phyloP scores from a whole-genome alignment of 92 coral and sea anemone species.

The Pocillopora grandis region DNA sequence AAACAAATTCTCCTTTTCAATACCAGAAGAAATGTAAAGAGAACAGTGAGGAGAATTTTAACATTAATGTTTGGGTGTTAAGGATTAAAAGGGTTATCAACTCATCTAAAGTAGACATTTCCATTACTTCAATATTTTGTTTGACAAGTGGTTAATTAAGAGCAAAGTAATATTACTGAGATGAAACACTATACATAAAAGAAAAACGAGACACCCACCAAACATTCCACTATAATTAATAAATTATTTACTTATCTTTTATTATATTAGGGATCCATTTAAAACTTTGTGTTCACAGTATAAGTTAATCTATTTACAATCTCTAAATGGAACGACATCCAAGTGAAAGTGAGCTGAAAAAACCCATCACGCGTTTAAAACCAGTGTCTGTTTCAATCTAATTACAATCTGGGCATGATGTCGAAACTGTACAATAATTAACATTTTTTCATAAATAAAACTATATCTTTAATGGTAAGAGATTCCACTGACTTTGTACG shows the following conservation, averaged over 20 bases:
- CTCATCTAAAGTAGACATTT: neutral
- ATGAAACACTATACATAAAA: neutral
- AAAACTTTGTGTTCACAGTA: constrained; percentile 7
- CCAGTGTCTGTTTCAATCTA: constrained; percentile 13
- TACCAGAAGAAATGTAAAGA: too few species aligned
- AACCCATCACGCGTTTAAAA: neutral
- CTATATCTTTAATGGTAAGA: constrained; percentile 22
- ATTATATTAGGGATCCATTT: constrained; percentile 29
- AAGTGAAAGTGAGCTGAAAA: neutral
- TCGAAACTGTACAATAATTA: constrained; percentile 36
- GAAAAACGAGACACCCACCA: neutral
- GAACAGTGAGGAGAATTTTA: too few species aligned
- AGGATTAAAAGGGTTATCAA: too few species aligned
- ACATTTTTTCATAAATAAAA: constrained; percentile 43
- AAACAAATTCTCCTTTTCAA: too few species aligned
- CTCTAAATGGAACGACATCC: neutral
- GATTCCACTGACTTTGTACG: constrained; percentile 3
- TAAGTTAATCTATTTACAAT: constrained; percentile 29
- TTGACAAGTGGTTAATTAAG: neutral
- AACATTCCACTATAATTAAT: constrained; percentile 10
- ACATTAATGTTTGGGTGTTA: too few species aligned
- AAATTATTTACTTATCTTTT: constrained; percentile 1
- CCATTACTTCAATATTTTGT: neutral
- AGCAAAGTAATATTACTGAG: neutral
- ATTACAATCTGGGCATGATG: constrained; percentile 9